Base-by-base conservation (phyloP, 2,113 vertebrate genomes). In the Tragelaphus imberbis region DNA sequence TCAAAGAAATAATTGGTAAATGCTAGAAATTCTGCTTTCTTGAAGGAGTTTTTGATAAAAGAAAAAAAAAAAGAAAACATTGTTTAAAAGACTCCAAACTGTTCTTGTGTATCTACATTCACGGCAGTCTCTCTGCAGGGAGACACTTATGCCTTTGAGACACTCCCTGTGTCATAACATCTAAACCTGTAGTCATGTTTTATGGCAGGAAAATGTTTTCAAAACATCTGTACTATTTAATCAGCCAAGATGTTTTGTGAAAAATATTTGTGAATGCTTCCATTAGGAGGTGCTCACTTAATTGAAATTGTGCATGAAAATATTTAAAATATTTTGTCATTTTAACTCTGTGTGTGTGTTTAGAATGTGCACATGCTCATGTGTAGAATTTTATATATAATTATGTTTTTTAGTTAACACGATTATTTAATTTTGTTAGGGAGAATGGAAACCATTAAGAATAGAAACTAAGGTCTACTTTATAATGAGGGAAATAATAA, bases 181-280 rank as follows among this genome's bases (percentile, higher is more conserved):
- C 59, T 36, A 95, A 95, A 51, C 49, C 88, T 94, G 15, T 14
- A 85, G 36, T 84, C 61, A 44, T 56, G 5, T 92, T 82, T 91
- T 27, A 85, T 87, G 68, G 59, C 86, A 91, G 53, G 88, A 86
- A 94, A 82, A 56, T 91, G 82, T 93, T 95, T 97, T 68, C 59
- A 85, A 93, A 97, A 96, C 53, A 94, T 96, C 82, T 96, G 68
- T 44, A 89, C 49, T 68, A 27, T 84, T 96, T 91, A 95, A 93
- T 55, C 14, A 95, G 94, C 61, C 86, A 89, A 47, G 49, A 79
- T 25, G 71, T 85, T 93, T 91, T 95, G 56, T 94, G 86, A 68
- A 93, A 95, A 79, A 25, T 85, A 86, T 61, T 93, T 94, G 12
- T 95, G 33, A 96, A 68, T 68, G 47, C 33, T 87, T 93, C 82